Evolutionary conservation across 2,797 vertebrate species (phyloP).

Genomic region (Clarias laeviceps): DNA sequence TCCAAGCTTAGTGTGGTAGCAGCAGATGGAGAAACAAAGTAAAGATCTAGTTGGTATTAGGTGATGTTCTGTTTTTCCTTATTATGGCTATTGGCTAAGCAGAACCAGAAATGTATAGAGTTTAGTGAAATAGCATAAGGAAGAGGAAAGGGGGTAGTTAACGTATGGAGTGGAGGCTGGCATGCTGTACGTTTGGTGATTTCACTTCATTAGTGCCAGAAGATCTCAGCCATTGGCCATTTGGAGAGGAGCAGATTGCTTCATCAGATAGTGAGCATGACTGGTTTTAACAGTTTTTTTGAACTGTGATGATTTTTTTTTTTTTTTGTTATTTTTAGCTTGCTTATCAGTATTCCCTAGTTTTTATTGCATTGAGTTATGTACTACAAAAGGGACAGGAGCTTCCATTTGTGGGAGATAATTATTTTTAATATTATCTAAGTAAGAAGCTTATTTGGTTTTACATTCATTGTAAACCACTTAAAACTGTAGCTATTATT

Average conservation of each 20-base stretch:
- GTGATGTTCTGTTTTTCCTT: conserved; percentile 40
- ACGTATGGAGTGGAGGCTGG: conserved; percentile 45
- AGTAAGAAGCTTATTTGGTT: conserved; percentile 57
- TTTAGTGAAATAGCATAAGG: conserved; percentile 44
- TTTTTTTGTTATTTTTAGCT: conserved; percentile 63
- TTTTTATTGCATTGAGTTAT: conserved; percentile 66
- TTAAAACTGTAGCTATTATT: conserved; percentile 55
- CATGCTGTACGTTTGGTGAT: conserved; percentile 51
- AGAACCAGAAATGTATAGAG: conserved; percentile 38
- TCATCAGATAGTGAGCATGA: conserved; percentile 52
- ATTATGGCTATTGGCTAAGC: conserved; percentile 33
- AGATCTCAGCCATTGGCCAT: conserved; percentile 48
- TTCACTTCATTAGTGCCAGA: conserved; percentile 52
- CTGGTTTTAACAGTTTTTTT: conserved; percentile 58
- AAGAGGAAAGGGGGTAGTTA: conserved; percentile 27
- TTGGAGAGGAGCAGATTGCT: conserved; percentile 55
- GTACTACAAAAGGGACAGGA: conserved; percentile 64
- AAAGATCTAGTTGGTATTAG: conserved; percentile 43
- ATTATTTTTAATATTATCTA: conserved; percentile 56
- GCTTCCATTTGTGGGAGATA: conserved; percentile 64
- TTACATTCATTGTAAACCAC: conserved; percentile 42
- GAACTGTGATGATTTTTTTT: conserved; percentile 55
- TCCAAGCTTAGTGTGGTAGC: conserved; percentile 35
- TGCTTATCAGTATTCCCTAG: conserved; percentile 78
- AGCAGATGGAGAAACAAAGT: conserved; percentile 9